These are phyloP conservation scores for Pharmacophagus antenor DNA, from an alignment of 2,888 invertebrate genomes.

Conservation along the genomic window DNA sequence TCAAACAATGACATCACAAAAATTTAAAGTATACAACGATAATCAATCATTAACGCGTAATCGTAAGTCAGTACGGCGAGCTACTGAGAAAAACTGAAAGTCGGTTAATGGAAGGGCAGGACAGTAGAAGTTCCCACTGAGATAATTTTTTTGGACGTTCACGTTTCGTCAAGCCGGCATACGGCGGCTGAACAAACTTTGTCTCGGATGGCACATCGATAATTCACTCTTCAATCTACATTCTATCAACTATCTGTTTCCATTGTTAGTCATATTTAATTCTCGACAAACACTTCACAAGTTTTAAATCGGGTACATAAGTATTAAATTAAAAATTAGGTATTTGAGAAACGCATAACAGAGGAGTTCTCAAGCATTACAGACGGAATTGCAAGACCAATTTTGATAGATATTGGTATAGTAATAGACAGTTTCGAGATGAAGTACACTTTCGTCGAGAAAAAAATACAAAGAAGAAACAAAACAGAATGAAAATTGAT, in stretches of 20 bases:
- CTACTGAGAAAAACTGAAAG: constrained; percentile 55
- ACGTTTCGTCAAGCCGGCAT: constrained; percentile 57
- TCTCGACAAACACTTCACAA: not conserved
- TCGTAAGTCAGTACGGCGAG: constrained; percentile 40
- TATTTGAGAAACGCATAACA: too few species aligned
- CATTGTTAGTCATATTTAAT: constrained; percentile 41
- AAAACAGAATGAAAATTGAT: too few species aligned
- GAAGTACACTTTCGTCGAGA: too few species aligned
- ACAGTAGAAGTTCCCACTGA: constrained; percentile 62
- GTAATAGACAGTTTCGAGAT: too few species aligned
- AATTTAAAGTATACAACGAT: constrained; percentile 65
- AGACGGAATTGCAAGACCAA: too few species aligned
- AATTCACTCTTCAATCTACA: constrained; percentile 71
- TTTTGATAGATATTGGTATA: too few species aligned
- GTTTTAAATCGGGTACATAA: not conserved
- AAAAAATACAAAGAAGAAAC: too few species aligned
- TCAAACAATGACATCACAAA: constrained; percentile 62
- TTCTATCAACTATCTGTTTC: constrained; percentile 54
- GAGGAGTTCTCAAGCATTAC: too few species aligned
- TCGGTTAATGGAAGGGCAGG: constrained; percentile 62
- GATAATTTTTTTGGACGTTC: constrained; percentile 49
- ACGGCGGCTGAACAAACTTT: constrained; percentile 69
- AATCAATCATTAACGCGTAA: constrained; percentile 74
- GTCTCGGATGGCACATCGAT: constrained; percentile 70
- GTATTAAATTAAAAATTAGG: not conserved